Percentiles rank a stretch among this genome's conserved stretches.
Evolutionary conservation across 1,140 invertebrate genomes (phyloP).

Genomic region (Drosophila neocordata): DNA sequence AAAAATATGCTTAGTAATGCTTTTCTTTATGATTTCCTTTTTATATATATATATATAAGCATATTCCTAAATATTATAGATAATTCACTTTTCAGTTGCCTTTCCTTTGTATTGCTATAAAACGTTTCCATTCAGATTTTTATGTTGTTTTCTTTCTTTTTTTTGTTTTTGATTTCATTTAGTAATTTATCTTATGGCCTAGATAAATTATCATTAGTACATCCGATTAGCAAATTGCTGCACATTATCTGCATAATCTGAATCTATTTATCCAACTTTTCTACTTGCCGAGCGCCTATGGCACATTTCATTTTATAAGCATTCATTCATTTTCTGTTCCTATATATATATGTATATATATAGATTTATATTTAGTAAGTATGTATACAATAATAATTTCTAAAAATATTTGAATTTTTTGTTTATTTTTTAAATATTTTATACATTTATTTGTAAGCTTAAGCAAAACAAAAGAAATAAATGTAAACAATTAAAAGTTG

Average conservation of each 20-base stretch:
- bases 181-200: constrained; percentile 53
- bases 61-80: neutral
- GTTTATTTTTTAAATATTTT: constrained; percentile 25
- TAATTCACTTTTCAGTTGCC: neutral
- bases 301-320: constrained; percentile 64
- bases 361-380: constrained; percentile 24
- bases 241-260: constrained; percentile 8
- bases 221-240: constrained; percentile 63
- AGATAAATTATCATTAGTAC: constrained; percentile 45
- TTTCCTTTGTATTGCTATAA: constrained; percentile 15
- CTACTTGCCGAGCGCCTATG: constrained; percentile 61
- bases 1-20: constrained; percentile 1
- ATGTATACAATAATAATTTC: constrained; percentile 67
- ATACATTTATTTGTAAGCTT: constrained; percentile 7
- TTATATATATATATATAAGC: neutral
- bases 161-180: constrained; percentile 14
- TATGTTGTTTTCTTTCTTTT: constrained; percentile 20
- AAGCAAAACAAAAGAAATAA: neutral
- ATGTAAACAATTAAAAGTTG: neutral
- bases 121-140: neutral
- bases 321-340: constrained; percentile 32
- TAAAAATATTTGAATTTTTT: constrained; percentile 72
- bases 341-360: constrained; percentile 12
- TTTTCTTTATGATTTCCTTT: neutral
- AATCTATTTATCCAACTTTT: constrained; percentile 1